phyloP scores from a whole-genome alignment of 2,797 vertebrate genomes.

The Acanthopagrus latus region DNA sequence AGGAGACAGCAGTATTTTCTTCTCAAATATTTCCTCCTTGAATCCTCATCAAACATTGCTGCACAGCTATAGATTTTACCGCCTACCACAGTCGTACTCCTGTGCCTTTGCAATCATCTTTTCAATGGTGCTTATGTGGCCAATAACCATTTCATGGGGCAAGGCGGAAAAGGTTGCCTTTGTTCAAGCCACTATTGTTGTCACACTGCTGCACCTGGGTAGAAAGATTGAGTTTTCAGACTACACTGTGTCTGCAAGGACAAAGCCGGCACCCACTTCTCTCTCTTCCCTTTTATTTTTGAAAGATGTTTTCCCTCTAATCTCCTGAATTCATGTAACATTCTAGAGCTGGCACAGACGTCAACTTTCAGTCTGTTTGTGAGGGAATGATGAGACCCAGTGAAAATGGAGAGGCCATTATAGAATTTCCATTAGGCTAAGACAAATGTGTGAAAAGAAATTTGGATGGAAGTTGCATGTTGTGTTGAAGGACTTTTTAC shows the following conservation, averaged over 20 bases:
- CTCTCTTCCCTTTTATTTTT: constrained; percentile 75
- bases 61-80: constrained; percentile 51
- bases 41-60: constrained; percentile 51
- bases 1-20: constrained; percentile 37
- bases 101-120: constrained; percentile 60
- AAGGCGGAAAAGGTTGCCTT: constrained; percentile 74
- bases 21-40: constrained; percentile 53
- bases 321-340: constrained; percentile 64
- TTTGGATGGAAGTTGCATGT: background rate
- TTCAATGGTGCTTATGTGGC: constrained; percentile 68
- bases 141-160: constrained; percentile 68
- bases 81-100: constrained; percentile 41
- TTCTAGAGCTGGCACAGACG: constrained; percentile 57
- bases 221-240: constrained; percentile 79
- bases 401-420: background rate
- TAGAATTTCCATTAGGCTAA: constrained; percentile 36
- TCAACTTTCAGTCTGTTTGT: constrained; percentile 58
- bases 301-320: constrained; percentile 69
- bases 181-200: constrained; percentile 80
- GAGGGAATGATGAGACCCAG: constrained; percentile 53
- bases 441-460: constrained; percentile 14
- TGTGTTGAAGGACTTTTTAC: constrained; percentile 37
- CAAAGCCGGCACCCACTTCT: constrained; percentile 74
- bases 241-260: constrained; percentile 79
- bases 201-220: constrained; percentile 78